Evolutionary conservation across 1,140 invertebrate genomes (phyloP), one percentile per base, ranked within the genome.

Genomic region (Tetranychus urticae): DNA sequence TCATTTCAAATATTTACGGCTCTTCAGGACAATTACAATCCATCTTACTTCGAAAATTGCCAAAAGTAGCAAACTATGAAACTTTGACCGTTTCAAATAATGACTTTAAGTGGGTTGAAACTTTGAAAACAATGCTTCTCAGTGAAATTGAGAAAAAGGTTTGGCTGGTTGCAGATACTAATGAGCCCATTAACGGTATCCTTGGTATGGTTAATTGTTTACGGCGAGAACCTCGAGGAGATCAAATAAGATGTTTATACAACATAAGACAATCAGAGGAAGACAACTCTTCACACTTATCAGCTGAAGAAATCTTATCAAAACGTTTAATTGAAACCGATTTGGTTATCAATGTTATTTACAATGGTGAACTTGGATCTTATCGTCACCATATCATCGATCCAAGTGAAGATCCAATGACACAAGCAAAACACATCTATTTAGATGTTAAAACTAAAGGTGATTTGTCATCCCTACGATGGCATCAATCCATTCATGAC

Each of bases 171-270:
- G 78, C 77, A 56, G 77, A 81, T 64, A 70, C 69, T 35, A 64
- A 64, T 12, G 63, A 63, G 10, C 50, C 50, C 13, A 68, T 69
- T 31, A 82, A 76, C 70, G 90, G 92, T 59, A 76, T 90, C 35
- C 73, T 93, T 56, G 92, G 92, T 54, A 72, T 97, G 64, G 81
- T 84, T 59, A 91, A 87, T 66, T 97, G 92, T 70, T 74, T 97
- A 48, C 81, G 83, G 66, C 78, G 79, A 66, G 91, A 96, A 74
- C 76, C 81, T 10, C 85, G 85, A 56, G 87, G 87, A 56, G 73
- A 78, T 55, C 80, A 80, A 66, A 73, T 86, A 12, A 81, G 86
- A 67, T 77, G 68, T 46, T 54, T 68, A 35, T 68, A 66, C 39
- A 42, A 42, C 10, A 42, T 42, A 42, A 6, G 5, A 10, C 39